Evolutionary conservation across 1,140 invertebrate genomes (phyloP).

Genomic region (Mizuhopecten yessoensis): DNA sequence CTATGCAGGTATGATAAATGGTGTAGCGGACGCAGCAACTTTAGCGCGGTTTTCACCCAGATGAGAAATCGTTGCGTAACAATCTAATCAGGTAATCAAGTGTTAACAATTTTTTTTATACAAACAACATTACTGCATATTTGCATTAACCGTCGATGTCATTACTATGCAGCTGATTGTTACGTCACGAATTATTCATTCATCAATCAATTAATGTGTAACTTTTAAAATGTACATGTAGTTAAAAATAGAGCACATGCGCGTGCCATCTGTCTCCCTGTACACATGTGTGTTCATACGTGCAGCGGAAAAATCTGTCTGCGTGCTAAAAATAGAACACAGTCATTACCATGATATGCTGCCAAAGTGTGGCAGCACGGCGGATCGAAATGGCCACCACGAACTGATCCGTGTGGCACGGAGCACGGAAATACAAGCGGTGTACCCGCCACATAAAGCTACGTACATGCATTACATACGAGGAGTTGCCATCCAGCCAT

Average conservation of each 20-base stretch:
- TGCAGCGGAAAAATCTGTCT: background rate
- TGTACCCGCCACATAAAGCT: background rate
- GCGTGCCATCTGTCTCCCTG: background rate
- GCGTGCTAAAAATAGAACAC: conserved; percentile 1
- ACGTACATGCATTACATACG: background rate
- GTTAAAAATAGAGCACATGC: background rate
- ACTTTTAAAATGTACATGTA: background rate
- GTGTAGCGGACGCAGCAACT: too few species aligned
- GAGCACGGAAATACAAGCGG: background rate
- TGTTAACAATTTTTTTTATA: background rate
- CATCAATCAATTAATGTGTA: background rate
- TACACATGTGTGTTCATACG: background rate
- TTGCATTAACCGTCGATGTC: background rate
- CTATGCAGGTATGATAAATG: too few species aligned
- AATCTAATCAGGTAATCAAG: too few species aligned
- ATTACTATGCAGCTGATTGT: background rate
- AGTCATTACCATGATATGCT: background rate
- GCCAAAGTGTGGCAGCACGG: background rate
- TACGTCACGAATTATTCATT: background rate
- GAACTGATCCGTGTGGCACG: background rate
- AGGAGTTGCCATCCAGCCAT: too few species aligned
- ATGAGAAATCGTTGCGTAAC: too few species aligned
- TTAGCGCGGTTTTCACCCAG: too few species aligned
- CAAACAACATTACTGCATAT: background rate
- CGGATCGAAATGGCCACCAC: background rate